Conservation (phyloP, 2,888 invertebrate genomes). For the Cancer borealis region DNA sequence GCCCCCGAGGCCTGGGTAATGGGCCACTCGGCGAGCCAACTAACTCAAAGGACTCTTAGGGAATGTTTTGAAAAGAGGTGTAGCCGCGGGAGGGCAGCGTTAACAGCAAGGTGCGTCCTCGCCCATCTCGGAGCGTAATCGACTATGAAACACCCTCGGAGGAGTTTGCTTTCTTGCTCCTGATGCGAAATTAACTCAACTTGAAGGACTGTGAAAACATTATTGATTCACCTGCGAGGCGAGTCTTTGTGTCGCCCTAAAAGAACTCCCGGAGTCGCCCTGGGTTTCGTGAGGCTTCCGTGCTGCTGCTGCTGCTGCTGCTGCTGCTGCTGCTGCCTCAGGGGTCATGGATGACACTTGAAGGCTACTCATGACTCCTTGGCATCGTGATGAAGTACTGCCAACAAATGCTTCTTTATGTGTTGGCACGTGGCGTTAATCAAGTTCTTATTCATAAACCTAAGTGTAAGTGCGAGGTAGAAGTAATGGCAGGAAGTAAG, state of each 20-base stretch:
- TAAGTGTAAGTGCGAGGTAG: neutral
- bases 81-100: constrained; percentile 35
- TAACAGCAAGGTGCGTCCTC: neutral
- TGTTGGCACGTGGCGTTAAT: neutral
- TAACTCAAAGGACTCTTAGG: constrained; percentile 38
- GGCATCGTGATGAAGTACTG: neutral
- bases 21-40: constrained; percentile 38
- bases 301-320: neutral
- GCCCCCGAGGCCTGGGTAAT: constrained; percentile 21
- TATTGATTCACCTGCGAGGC: constrained; percentile 14
- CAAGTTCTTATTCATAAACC: neutral
- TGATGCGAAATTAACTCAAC: constrained; percentile 38
- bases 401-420: neutral
- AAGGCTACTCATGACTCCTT: neutral
- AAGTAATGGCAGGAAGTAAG: neutral
- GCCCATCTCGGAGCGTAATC: constrained; percentile 8
- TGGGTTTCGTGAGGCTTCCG: neutral
- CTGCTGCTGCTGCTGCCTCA: neutral
- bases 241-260: constrained; percentile 24
- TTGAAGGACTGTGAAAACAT: constrained; percentile 35
- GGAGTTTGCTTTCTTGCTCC: constrained; percentile 41
- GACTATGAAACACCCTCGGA: constrained; percentile 23
- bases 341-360: neutral
- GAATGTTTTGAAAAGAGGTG: constrained; percentile 36
- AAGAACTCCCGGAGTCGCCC: neutral